Evolutionary conservation across 2,113 vertebrate genomes (phyloP), one percentile per base, ranked within the genome.

Genomic region (Promerops cafer): DNA sequence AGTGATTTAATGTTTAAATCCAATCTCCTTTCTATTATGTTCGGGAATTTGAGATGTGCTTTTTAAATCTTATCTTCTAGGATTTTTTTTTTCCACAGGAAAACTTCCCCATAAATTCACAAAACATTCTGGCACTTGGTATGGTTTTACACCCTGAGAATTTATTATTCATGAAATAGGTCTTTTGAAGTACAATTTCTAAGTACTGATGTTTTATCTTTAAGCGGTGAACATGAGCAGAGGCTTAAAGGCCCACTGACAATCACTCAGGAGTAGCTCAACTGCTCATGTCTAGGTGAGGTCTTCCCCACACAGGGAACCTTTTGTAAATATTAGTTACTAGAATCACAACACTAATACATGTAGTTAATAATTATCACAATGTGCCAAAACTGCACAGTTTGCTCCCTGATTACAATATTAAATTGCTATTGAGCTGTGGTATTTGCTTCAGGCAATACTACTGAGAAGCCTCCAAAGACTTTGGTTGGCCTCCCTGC

Each of bases 311-410:
- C 82, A 88, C 91, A 97, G 98, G 96, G 96, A 98, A 97, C 93
- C 97, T 98, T 98, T 97, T 97, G 95, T 98, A 98, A 98, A 98
- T 98, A 98, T 98, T 97, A 98, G 97, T 98, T 97, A 97, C 96
- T 96, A 97, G 98, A 97, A 97, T 97, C 39, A n/a, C 95, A 98
- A 96, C 96, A 96, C 97, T 97, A 97, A 98, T 98, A 96, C 96
- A 97, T 97, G 96, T 97, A 97, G 97, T 97, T 98, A 98, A 98
- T 98, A 98, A 98, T 98, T 97, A 98, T 97, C 96, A 70, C 97
- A 63, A 97, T 97, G 97, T 97, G 97, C 97, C 97, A 94, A 98
- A 98, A 97, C 97, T 85, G 98, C 97, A 97, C 98, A 98, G 98
- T 98, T 97, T 97, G 97, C 96, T 98, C 96, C 98, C 97, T 98